These are phyloP conservation scores for Catostomus latipinnis DNA, from an alignment of 2,797 vertebrate genomes.

Conservation along the genomic window DNA sequence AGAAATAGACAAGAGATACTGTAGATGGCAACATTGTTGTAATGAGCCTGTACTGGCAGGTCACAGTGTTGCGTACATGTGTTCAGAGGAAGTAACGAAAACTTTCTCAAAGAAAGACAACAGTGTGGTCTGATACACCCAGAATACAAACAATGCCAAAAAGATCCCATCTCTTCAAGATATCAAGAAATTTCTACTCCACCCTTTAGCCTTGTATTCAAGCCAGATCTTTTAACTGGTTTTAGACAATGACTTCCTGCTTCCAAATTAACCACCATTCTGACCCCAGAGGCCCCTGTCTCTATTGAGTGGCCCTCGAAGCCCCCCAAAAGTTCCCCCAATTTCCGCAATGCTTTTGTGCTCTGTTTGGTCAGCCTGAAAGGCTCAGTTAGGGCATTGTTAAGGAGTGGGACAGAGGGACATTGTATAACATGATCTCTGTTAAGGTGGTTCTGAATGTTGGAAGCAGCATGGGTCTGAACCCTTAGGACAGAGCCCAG, in stretches of 20 bases:
- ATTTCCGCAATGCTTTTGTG: conserved; percentile 95
- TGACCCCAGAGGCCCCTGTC: conserved; percentile 67
- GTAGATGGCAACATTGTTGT: neutral
- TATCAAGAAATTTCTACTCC: conserved; percentile 49
- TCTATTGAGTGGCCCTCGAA: conserved; percentile 83
- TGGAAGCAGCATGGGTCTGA: conserved; percentile 60
- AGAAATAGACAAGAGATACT: neutral
- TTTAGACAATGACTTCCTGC: conserved; percentile 64
- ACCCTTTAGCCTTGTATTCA: conserved; percentile 44
- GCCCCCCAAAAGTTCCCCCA: conserved; percentile 97
- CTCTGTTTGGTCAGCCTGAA: conserved; percentile 81
- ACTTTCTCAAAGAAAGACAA: conserved; percentile 39
- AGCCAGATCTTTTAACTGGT: conserved; percentile 52
- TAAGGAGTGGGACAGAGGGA: conserved; percentile 76
- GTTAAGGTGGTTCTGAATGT: conserved; percentile 60
- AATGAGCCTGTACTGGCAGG: neutral
- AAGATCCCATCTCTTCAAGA: conserved; percentile 55
- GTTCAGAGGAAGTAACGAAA: conserved; percentile 56
- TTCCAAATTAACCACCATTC: conserved; percentile 65
- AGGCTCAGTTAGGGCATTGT: conserved; percentile 87
- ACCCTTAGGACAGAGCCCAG: conserved; percentile 49
- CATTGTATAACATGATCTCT: conserved; percentile 62
- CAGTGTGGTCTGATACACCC: conserved; percentile 47
- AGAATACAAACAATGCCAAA: conserved; percentile 54
- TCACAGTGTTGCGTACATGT: conserved; percentile 17